Evolutionary conservation across 1,140 invertebrate species (phyloP).

Genomic region (Mycetomoellerius zeteki): DNA sequence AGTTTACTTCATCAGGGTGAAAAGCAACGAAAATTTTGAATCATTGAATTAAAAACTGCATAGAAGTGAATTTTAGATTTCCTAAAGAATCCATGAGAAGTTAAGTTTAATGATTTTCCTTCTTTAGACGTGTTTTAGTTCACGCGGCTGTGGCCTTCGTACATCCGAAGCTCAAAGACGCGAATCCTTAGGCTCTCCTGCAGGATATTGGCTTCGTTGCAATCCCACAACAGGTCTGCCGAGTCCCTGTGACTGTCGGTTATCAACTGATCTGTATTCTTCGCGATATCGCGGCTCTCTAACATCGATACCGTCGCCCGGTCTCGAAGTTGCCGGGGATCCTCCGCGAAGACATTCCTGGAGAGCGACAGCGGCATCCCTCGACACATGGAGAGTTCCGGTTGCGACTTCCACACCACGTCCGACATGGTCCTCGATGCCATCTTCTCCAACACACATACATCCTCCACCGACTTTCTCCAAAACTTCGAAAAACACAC

Average conservation of each 20-base stretch:
- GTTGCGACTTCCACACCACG: slow-evolving; percentile 78
- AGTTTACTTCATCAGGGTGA: no score
- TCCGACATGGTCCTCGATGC: slow-evolving; percentile 87
- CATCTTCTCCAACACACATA: slow-evolving; percentile 87
- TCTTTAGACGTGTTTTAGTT: slow-evolving; percentile 79
- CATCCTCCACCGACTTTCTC: slow-evolving; percentile 77
- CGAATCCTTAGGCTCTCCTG: slow-evolving; percentile 82
- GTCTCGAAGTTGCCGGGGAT: slow-evolving; percentile 82
- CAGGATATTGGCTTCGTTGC: slow-evolving; percentile 81
- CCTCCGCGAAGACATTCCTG: slow-evolving; percentile 84
- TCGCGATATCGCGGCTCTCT: slow-evolving; percentile 85
- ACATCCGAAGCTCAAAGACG: slow-evolving; percentile 83
- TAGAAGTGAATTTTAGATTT: slow-evolving; percentile 1
- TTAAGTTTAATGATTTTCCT: not conserved
- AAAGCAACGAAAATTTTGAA: not conserved
- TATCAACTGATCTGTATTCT: slow-evolving; percentile 82
- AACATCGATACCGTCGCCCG: slow-evolving; percentile 84
- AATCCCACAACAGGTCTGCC: slow-evolving; percentile 79
- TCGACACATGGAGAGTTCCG: slow-evolving; percentile 84
- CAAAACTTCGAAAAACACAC: slow-evolving; percentile 77
- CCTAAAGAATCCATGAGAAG: not conserved
- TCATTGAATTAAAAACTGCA: not conserved
- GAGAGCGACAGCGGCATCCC: slow-evolving; percentile 83
- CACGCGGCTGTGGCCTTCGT: slow-evolving; percentile 79
- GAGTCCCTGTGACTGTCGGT: slow-evolving; percentile 84